A percentile compares a stretch with the other conserved stretches of the same genome.
Conservation (phyloP, 2,113 vertebrate genomes). For the Zeus faber region DNA sequence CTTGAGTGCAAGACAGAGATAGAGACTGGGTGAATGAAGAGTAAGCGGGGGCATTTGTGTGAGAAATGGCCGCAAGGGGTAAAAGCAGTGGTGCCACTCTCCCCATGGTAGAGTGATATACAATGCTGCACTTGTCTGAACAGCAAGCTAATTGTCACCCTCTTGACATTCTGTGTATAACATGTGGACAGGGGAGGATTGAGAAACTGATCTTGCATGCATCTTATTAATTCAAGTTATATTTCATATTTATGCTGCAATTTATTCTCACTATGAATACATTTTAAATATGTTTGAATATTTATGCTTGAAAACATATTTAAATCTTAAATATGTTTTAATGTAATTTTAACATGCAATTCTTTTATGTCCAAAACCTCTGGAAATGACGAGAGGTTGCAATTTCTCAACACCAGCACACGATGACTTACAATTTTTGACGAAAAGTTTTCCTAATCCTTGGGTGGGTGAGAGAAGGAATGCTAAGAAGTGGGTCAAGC, state of each 20-base stretch:
- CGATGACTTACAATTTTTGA: conserved; percentile 12
- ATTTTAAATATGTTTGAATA: no score
- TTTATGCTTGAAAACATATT: no score
- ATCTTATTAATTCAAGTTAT: no score
- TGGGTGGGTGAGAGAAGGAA: conserved; percentile 18
- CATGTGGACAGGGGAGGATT: conserved; percentile 20
- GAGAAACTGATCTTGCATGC: conserved; percentile 24
- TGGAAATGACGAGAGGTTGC: background rate
- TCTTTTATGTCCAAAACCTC: background rate
- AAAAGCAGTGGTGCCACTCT: conserved; percentile 56
- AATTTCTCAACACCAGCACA: background rate
- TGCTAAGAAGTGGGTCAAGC: conserved; percentile 42
- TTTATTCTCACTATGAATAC: no score
- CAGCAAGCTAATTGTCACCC: conserved; percentile 40
- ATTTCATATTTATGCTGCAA: no score
- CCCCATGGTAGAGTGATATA: conserved; percentile 36
- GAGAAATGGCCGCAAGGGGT: conserved; percentile 60
- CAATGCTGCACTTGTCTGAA: conserved; percentile 59
- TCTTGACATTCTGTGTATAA: conserved; percentile 43
- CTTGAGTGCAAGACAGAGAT: conserved; percentile 13
- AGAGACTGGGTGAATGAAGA: conserved; percentile 27
- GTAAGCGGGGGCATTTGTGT: conserved; percentile 34
- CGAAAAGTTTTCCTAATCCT: conserved; percentile 13
- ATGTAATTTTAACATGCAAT: no score
- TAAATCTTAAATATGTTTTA: no score